Conservation (phyloP, 2,113 vertebrate genomes). For the Zootoca vivipara region DNA sequence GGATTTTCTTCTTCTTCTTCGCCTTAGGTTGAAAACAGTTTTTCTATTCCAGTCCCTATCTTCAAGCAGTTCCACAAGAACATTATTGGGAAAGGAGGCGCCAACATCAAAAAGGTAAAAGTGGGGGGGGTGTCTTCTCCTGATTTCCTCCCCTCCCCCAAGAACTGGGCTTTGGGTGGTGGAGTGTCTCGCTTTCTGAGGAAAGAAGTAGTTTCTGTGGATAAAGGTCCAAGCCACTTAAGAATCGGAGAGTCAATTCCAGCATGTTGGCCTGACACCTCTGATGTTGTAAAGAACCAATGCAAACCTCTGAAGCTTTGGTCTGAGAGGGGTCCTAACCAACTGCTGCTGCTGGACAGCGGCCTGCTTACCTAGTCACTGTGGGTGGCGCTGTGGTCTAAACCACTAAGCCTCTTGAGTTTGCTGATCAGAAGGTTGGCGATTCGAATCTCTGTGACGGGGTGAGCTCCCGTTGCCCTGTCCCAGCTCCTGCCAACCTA, state of each 20-base stretch:
- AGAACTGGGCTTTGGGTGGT: neutral
- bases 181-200: neutral
- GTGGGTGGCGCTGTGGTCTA: too few species aligned
- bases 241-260: neutral
- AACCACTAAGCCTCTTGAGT: too few species aligned
- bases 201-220: neutral
- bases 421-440: too few species aligned
- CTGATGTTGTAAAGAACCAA: neutral
- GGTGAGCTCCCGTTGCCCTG: too few species aligned
- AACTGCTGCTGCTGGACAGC: too few species aligned
- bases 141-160: too few species aligned
- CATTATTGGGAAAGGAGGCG: constrained; percentile 84
- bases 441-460: too few species aligned
- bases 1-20: neutral
- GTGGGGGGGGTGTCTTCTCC: too few species aligned
- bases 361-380: too few species aligned
- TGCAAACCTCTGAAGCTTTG: neutral
- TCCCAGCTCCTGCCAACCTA: too few species aligned
- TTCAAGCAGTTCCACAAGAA: constrained; percentile 88
- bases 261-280: neutral
- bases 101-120: constrained; percentile 84
- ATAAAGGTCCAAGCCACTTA: neutral
- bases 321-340: neutral
- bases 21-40: constrained; percentile 82
- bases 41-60: constrained; percentile 81